These are phyloP conservation scores for Holcopasites calliopsidis DNA, from an alignment of 1,140 invertebrate species.

Conservation along the genomic window DNA sequence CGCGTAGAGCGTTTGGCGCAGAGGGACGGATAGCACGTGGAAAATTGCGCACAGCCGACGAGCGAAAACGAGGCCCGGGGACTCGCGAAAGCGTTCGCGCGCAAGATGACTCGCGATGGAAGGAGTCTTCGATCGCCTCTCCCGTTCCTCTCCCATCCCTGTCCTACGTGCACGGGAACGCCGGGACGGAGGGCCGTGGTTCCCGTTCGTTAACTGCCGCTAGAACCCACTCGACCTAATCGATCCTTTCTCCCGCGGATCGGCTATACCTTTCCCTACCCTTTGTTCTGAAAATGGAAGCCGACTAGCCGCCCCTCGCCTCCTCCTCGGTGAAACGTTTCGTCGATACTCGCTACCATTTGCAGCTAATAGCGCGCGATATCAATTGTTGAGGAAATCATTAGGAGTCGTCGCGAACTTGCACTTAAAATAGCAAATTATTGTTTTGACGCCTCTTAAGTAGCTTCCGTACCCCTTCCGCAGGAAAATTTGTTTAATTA, in stretches of 20 bases:
- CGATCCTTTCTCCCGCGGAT: slow-evolving; percentile 56
- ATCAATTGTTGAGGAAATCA: slow-evolving; percentile 10
- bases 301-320: background rate
- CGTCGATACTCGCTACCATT: slow-evolving; percentile 13
- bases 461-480: too few species aligned
- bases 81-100: slow-evolving; percentile 11
- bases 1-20: background rate
- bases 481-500: too few species aligned
- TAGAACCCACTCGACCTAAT: slow-evolving; percentile 65
- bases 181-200: slow-evolving; percentile 19
- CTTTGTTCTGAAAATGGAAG: slow-evolving; percentile 55
- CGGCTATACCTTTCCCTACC: slow-evolving; percentile 24
- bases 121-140: slow-evolving; percentile 28
- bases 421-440: too few species aligned
- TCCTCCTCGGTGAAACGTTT: slow-evolving; percentile 1
- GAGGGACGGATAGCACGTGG: background rate
- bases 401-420: background rate
- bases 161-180: slow-evolving; percentile 1
- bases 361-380: slow-evolving; percentile 31
- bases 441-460: too few species aligned
- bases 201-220: slow-evolving; percentile 59
- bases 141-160: background rate
- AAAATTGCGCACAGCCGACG: slow-evolving; percentile 25
- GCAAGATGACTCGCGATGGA: background rate
- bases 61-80: slow-evolving; percentile 14